phyloP scores from a whole-genome alignment of 23 tunicate species.

The Ascidia mentula region DNA sequence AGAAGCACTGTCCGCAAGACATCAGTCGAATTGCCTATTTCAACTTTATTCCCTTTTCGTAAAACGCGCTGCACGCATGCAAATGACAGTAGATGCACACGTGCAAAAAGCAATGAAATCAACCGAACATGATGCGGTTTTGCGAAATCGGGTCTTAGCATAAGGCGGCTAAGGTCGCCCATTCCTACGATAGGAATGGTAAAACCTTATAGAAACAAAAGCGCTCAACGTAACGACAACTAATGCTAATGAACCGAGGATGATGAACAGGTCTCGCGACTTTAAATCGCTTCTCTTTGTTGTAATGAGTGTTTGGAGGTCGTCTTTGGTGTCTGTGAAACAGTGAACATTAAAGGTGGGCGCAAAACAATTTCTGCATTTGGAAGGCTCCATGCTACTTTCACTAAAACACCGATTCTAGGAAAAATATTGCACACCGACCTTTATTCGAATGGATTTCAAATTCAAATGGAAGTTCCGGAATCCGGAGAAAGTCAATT shows the following conservation, averaged over 20 bases:
- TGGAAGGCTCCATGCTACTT: neutral
- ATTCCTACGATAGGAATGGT: conserved; percentile 15
- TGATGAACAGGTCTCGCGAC: neutral
- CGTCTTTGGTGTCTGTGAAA: too few species aligned
- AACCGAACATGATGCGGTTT: conserved; percentile 7
- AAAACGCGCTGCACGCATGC: neutral
- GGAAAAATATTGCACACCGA: neutral
- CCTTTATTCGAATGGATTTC: neutral
- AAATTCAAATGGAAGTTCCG: neutral
- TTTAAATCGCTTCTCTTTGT: neutral
- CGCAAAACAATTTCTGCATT: too few species aligned
- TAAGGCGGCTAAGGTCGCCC: neutral
- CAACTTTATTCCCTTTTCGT: conserved; percentile 7
- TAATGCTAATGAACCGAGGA: conserved; percentile 8
- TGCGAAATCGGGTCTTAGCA: neutral
- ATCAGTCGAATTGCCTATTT: too few species aligned
- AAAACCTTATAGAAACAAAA: conserved; percentile 3
- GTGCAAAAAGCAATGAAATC: neutral
- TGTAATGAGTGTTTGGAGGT: too few species aligned
- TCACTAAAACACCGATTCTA: neutral
- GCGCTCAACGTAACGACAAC: neutral
- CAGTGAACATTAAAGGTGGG: too few species aligned
- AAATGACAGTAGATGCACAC: neutral
- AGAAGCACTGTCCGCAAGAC: too few species aligned
- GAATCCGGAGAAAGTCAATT: neutral